Conservation (phyloP, 2,888 invertebrate genomes). For the Lymantria monacha region DNA sequence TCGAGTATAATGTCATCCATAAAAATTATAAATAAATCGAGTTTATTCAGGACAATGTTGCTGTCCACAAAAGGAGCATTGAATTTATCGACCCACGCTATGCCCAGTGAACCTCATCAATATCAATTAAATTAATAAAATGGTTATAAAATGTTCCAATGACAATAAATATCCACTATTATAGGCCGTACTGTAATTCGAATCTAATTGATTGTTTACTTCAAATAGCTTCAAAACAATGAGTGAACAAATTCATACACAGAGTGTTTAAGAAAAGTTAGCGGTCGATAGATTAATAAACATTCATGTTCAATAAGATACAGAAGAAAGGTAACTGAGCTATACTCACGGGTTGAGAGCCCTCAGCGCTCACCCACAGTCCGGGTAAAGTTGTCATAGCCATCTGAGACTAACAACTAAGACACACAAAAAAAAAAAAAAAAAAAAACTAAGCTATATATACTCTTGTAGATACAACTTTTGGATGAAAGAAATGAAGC, state of each 20-base stretch:
- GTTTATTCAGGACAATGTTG: slow-evolving; percentile 45
- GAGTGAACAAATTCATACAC: slow-evolving; percentile 65
- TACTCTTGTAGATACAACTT: no score
- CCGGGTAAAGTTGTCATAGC: no score
- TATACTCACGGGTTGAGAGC: no score
- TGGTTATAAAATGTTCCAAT: slow-evolving; percentile 73
- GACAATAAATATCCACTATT: slow-evolving; percentile 76
- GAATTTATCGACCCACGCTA: slow-evolving; percentile 60
- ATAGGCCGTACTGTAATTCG: slow-evolving; percentile 68
- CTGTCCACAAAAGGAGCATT: slow-evolving; percentile 45
- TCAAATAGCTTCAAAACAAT: slow-evolving; percentile 72
- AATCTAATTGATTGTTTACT: slow-evolving; percentile 76
- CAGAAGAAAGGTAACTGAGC: no score
- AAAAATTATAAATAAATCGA: slow-evolving; percentile 3
- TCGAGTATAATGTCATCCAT: no score
- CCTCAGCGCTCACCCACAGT: no score
- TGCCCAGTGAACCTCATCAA: slow-evolving; percentile 60
- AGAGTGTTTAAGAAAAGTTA: slow-evolving; percentile 34
- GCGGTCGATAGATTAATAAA: no score
- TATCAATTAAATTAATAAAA: slow-evolving; percentile 77
- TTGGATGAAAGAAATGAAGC: no score
- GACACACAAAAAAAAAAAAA: no score
- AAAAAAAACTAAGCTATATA: no score
- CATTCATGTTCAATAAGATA: no score
- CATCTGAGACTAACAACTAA: no score